phyloP scores from a whole-genome alignment of 30 jellyfish, hydroid and myxozoan species.

The Clytia hemisphaerica region DNA sequence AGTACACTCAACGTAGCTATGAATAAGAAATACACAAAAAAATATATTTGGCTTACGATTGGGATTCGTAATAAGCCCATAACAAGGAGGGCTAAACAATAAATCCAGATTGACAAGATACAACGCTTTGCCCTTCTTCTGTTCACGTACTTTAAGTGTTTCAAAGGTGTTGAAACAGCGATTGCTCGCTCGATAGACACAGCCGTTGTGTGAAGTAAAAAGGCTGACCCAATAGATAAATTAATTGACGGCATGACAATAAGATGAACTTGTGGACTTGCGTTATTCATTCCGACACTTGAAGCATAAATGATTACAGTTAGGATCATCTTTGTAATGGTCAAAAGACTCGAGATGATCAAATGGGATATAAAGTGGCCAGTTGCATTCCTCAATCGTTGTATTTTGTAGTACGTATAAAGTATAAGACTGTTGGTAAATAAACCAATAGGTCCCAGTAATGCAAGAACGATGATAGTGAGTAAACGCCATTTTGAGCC shows the following conservation, averaged over 20 bases:
- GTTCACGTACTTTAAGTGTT: slow-evolving; percentile 4
- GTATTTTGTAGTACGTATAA: slow-evolving; percentile 13
- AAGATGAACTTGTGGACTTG: background rate
- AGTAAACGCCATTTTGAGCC: background rate
- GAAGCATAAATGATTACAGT: background rate
- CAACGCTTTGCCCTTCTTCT: slow-evolving; percentile 20
- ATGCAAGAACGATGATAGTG: background rate
- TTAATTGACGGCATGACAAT: slow-evolving; percentile 20
- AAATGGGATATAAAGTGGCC: slow-evolving; percentile 22
- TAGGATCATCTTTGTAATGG: slow-evolving; percentile 1
- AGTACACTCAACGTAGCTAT: background rate
- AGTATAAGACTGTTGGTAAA: slow-evolving; percentile 13
- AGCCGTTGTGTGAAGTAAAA: slow-evolving; percentile 23
- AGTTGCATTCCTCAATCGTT: slow-evolving; percentile 18
- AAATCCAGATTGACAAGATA: slow-evolving; percentile 15
- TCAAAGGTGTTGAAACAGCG: slow-evolving; percentile 25
- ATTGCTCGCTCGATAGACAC: slow-evolving; percentile 15
- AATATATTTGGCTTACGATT: background rate
- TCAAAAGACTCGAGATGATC: slow-evolving; percentile 15
- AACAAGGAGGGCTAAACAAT: background rate
- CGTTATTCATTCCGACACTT: slow-evolving; percentile 1
- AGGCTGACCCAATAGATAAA: slow-evolving; percentile 16
- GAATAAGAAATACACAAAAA: background rate
- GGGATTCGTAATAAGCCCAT: background rate
- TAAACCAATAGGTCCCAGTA: slow-evolving; percentile 18